phyloP scores from a whole-genome alignment of 2,888 invertebrate genomes.

The Perdita meconis region DNA sequence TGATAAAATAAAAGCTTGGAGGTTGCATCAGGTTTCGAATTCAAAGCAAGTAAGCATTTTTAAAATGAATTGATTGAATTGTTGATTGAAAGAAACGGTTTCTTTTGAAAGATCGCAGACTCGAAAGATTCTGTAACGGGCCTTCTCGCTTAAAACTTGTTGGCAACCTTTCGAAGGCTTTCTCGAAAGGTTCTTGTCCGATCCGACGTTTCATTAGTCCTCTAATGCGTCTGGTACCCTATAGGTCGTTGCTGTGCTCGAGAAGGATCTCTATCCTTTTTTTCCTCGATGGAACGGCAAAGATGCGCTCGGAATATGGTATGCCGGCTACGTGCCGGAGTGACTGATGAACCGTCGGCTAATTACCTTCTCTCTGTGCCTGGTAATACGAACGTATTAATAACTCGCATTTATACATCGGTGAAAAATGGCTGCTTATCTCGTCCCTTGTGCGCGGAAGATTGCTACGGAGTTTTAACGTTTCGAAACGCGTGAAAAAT shows the following conservation, averaged over 20 bases:
- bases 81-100: neutral
- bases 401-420: slow-evolving; percentile 80
- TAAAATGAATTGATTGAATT: neutral
- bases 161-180: slow-evolving; percentile 10
- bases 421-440: slow-evolving; percentile 81
- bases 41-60: neutral
- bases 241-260: slow-evolving; percentile 65
- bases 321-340: slow-evolving; percentile 69
- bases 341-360: slow-evolving; percentile 82
- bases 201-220: slow-evolving; percentile 79
- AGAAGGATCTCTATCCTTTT: slow-evolving; percentile 50
- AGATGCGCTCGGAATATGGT: slow-evolving; percentile 49
- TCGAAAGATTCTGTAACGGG: neutral
- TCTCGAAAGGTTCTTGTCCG: slow-evolving; percentile 31
- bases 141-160: neutral
- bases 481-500: neutral
- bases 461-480: slow-evolving; percentile 12
- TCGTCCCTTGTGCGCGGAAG: slow-evolving; percentile 47
- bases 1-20: too few relatives aligned
- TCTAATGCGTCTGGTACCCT: slow-evolving; percentile 79
- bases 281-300: slow-evolving; percentile 44
- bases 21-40: too few relatives aligned
- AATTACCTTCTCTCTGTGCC: slow-evolving; percentile 82
- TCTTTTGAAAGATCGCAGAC: neutral
- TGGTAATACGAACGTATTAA: slow-evolving; percentile 80